Evolutionary conservation across 2,888 invertebrate species (phyloP), one percentile per base, ranked within the genome.

Genomic region (Augochlorella aurata): DNA sequence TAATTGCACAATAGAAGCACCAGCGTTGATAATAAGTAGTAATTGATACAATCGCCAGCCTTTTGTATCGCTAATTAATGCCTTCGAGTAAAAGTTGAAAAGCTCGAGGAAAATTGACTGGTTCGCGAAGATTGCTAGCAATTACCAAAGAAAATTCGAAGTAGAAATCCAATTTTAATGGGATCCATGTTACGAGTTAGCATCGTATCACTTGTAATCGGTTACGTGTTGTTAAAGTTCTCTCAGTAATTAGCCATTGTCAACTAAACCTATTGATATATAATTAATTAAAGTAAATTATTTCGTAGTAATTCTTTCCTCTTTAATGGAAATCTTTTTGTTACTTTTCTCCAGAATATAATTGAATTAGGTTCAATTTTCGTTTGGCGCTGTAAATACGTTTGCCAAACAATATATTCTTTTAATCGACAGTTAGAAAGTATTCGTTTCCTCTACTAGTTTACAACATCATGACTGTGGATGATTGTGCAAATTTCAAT

Each of bases 1-100:
- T 47, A 72, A 78, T 81, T 83, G 12, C 78, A 63, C 49, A 74
- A 81, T n/a, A 47, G 18, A 71, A 70, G 68, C 68, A 47, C 16
- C 47, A 7, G 49, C 18, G 18, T 21, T 69, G 49, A 44, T 68
- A 44, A 69, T 38, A 63, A 72, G 24, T 44, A 54, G 18, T 45
- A 71, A 77, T 61, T 71, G 54, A 72, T 45, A 16, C 18, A 21
- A 54, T 70, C 70, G 0, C 16, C 10, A 16, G 38, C 44, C 69
- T 47, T 65, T 45, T 10, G 58, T 29, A 61, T 38, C 50, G 24
- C 63, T 65, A 73, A 69, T 78, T 81, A 44, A 47, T 38, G 4
- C 7, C 9, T 47, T 49, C 18, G 8, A 49, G 72, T 47, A 21
- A 58, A 54, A 78, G 61, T 47, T 9, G n/a, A 18, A 18, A 24